These are phyloP conservation scores for Lordiphosa clarofinis DNA, from an alignment of 1,140 invertebrate species.

Conservation along the genomic window DNA sequence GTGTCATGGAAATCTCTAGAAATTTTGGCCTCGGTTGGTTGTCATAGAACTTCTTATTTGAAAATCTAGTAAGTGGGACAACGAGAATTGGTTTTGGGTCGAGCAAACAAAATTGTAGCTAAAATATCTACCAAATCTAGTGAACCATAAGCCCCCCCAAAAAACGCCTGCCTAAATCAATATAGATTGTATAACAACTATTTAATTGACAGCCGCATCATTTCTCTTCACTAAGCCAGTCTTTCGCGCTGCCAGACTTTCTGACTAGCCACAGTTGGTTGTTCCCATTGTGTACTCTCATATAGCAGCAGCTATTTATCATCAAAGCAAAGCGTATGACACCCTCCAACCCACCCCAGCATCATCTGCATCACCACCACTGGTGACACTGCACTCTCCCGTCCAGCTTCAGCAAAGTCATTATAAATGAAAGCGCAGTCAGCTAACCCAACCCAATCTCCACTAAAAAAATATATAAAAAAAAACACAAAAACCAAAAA, in stretches of 20 bases:
- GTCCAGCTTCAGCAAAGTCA: conserved; percentile 47
- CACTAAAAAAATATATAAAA: conserved; percentile 10
- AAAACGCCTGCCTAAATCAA: not conserved
- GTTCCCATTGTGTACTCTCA: conserved; percentile 3
- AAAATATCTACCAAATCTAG: too few relatives aligned
- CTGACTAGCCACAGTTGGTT: conserved; percentile 8
- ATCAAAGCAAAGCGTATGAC: conserved; percentile 21
- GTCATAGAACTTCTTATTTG: too few relatives aligned
- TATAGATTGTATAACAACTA: too few relatives aligned
- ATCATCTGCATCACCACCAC: conserved; percentile 4
- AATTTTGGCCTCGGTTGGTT: too few relatives aligned
- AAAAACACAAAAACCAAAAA: conserved; percentile 44
- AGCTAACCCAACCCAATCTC: conserved; percentile 8
- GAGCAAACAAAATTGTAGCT: too few relatives aligned
- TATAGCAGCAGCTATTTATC: conserved; percentile 36
- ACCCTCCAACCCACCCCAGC: conserved; percentile 5
- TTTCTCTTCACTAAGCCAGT: conserved; percentile 18
- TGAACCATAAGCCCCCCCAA: too few relatives aligned
- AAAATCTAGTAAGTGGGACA: too few relatives aligned
- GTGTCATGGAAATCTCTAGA: too few relatives aligned
- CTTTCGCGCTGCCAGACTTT: too few relatives aligned
- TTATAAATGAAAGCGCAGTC: conserved; percentile 66
- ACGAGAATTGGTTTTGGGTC: too few relatives aligned
- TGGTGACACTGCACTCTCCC: conserved; percentile 37
- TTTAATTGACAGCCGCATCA: conserved; percentile 38